These are phyloP conservation scores for Camelus dromedarius DNA, from an alignment of 2,113 vertebrate species.

Conservation along the genomic window DNA sequence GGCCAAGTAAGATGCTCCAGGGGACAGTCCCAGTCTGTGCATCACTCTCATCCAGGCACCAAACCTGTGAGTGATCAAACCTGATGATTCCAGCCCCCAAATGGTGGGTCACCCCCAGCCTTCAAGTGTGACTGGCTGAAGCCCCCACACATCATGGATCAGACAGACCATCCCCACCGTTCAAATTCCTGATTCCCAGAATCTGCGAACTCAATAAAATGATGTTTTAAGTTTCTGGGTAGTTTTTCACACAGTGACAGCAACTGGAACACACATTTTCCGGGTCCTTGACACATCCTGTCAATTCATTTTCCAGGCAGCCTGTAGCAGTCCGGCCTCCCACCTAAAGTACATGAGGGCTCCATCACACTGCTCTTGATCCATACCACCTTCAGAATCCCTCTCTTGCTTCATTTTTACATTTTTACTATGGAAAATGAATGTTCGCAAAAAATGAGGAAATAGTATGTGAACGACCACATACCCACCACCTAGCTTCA, in stretches of 20 bases:
- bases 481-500: background rate
- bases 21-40: background rate
- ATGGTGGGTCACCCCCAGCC: background rate
- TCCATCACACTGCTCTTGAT: background rate
- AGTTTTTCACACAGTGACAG: background rate
- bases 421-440: conserved; percentile 24
- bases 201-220: background rate
- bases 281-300: background rate
- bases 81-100: background rate
- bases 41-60: background rate
- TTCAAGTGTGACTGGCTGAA: background rate
- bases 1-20: background rate
- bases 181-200: background rate
- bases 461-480: background rate
- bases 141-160: accelerated
- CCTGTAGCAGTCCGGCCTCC: background rate
- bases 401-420: background rate
- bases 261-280: background rate
- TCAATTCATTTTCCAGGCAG: conserved; percentile 8
- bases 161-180: background rate
- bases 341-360: background rate
- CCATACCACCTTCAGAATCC: background rate
- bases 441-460: background rate
- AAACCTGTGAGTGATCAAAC: background rate
- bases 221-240: background rate